A percentile compares a stretch with the other conserved stretches of the same genome.
These are phyloP conservation scores for Drosophila silvestris DNA, from an alignment of 2,888 invertebrate genomes.

Conservation along the genomic window DNA sequence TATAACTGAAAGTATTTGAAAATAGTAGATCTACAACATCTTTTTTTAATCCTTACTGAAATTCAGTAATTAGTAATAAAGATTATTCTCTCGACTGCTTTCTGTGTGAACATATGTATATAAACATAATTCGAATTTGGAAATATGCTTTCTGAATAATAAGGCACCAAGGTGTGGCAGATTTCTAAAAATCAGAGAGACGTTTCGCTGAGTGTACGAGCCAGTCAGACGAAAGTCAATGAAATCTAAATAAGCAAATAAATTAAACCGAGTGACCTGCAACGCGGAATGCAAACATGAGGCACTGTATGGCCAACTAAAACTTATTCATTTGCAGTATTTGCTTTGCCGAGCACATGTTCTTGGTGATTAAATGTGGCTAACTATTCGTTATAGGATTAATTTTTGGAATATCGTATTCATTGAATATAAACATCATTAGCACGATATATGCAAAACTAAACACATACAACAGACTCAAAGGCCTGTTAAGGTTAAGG, in stretches of 20 bases:
- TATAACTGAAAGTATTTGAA: no score
- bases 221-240: constrained; percentile 20
- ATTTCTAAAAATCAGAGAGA: neutral
- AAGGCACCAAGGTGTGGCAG: neutral
- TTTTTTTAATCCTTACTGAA: no score
- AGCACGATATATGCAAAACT: neutral
- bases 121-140: neutral
- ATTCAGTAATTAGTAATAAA: no score
- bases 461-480: neutral
- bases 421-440: constrained; percentile 1
- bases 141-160: neutral
- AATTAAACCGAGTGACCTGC: constrained; percentile 26
- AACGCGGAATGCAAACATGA: constrained; percentile 45
- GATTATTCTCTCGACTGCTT: neutral
- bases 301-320: constrained; percentile 18
- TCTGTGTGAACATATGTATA: neutral
- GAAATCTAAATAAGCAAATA: constrained; percentile 42
- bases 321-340: constrained; percentile 24
- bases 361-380: constrained; percentile 61
- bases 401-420: neutral
- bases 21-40: neutral
- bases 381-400: constrained; percentile 40
- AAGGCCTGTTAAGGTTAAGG: neutral
- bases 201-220: neutral
- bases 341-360: constrained; percentile 39